These are phyloP conservation scores for Idaea dimidiata DNA, from an alignment of 2,888 invertebrate species.

Conservation along the genomic window DNA sequence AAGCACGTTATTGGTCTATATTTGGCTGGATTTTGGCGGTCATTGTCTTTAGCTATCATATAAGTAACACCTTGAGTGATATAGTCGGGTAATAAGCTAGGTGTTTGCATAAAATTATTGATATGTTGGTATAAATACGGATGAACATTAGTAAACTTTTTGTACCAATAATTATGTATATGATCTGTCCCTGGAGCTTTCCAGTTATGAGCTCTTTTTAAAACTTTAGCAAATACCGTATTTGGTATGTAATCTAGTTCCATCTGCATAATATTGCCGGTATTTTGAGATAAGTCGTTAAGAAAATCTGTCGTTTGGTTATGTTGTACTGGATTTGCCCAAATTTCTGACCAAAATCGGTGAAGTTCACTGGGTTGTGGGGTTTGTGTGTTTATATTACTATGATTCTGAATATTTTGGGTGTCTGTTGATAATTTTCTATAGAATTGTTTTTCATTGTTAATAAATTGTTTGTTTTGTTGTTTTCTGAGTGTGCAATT, in stretches of 20 bases:
- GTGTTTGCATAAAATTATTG: constrained; percentile 18
- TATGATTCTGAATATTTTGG: no score
- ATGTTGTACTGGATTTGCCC: constrained; percentile 16
- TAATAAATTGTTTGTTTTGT: no score
- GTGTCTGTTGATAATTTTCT: no score
- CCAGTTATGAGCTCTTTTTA: constrained; percentile 24
- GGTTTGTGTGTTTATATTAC: no score
- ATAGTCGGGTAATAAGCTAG: constrained; percentile 15
- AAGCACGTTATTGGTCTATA: constrained; percentile 35
- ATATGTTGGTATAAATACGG: constrained; percentile 10
- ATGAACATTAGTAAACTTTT: not conserved
- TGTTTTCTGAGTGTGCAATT: constrained; percentile 11
- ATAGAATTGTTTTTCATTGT: no score
- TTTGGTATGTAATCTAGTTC: not conserved
- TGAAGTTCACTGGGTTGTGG: not conserved
- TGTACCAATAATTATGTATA: constrained; percentile 24
- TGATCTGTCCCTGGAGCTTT: constrained; percentile 24
- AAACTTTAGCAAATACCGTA: constrained; percentile 10
- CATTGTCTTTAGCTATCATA: constrained; percentile 28
- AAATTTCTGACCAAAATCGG: constrained; percentile 16
- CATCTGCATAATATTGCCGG: not conserved
- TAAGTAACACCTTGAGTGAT: constrained; percentile 23
- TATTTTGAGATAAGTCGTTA: not conserved
- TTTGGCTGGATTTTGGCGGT: constrained; percentile 24
- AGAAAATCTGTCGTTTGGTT: constrained; percentile 12